phyloP scores from a whole-genome alignment of 2,113 vertebrate genomes.

The Pseudolaguvia tuberculata region DNA sequence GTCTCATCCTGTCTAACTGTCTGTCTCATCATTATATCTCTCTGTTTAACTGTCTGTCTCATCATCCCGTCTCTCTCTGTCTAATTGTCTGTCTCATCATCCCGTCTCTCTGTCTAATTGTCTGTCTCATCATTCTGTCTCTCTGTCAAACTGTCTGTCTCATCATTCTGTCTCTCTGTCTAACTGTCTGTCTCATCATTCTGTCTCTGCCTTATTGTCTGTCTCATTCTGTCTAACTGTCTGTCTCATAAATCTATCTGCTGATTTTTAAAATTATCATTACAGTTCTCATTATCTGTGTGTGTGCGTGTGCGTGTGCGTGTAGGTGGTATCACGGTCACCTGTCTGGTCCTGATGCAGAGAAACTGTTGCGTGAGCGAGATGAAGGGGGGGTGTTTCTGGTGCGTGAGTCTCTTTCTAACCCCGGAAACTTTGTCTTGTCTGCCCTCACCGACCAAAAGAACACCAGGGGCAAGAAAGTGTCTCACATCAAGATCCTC shows the following conservation, averaged over 20 bases:
- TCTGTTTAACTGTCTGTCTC: not conserved
- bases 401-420: conserved; percentile 91
- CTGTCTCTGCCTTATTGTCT: no score
- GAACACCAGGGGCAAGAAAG: conserved; percentile 63
- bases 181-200: not conserved
- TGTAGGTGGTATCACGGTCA: conserved; percentile 93
- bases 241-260: no score
- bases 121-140: not conserved
- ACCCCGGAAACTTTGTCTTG: conserved; percentile 92
- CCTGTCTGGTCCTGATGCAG: conserved; percentile 83
- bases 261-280: no score
- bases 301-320: conserved; percentile 6
- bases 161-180: not conserved
- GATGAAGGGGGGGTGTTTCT: conserved; percentile 83
- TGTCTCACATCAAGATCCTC: conserved; percentile 92
- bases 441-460: conserved; percentile 80
- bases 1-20: not conserved
- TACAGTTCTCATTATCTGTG: not conserved
- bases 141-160: not conserved
- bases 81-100: not conserved
- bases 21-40: not conserved
- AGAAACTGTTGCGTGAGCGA: conserved; percentile 79
- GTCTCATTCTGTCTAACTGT: not conserved
- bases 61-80: not conserved
- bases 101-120: not conserved